Base-by-base conservation (phyloP, 1,140 invertebrate genomes). In the Drosophila jambulina region DNA sequence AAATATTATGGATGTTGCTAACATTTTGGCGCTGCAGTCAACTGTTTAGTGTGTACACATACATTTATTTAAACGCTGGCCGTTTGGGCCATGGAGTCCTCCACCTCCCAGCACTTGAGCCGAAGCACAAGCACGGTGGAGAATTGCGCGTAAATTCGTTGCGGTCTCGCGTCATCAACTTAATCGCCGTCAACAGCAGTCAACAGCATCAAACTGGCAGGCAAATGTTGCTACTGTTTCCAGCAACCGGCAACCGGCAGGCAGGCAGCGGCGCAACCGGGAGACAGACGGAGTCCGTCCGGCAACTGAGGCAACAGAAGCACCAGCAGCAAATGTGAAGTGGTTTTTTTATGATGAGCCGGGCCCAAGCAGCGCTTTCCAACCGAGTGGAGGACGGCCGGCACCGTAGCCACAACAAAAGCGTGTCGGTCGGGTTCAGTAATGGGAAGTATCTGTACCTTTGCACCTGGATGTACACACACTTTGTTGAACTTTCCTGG, bases 121-220 rank as follows among this genome's bases (percentile, higher is more conserved):
- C 65, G 59, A 70, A 67, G 69, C 40, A 25, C 25, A 69, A 78
- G 80, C 61, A 78, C 80, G 82, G 63, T 74, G 82, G 80, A 90
- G 85, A 90, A 90, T 90, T 90, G 85, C 85, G 85, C 85, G 85
- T 90, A 90, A 90, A 90, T 90, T 90, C 81, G 85, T 90, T 90
- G 85, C 85, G 85, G 85, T 90, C 82, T 81, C 85, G 85, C 80
- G 85, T 90, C 85, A 90, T 90, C 85, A 90, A 90, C 85, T 78
- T 90, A 90, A 90, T 90, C 85, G 81, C 85, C 85, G 85, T 88
- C 84, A 88, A 88, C 84, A 81, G 84, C 84, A 87, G 81, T 88
- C 84, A 90, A 90, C 84, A 84, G 80, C 85, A 88, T 88, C 81
- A 88, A 88, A 88, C 85, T 90, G 85, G 75, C 85, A 90, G 67